Base-by-base conservation (phyloP, 2,797 vertebrate species). In the Limnodromus scolopaceus region DNA sequence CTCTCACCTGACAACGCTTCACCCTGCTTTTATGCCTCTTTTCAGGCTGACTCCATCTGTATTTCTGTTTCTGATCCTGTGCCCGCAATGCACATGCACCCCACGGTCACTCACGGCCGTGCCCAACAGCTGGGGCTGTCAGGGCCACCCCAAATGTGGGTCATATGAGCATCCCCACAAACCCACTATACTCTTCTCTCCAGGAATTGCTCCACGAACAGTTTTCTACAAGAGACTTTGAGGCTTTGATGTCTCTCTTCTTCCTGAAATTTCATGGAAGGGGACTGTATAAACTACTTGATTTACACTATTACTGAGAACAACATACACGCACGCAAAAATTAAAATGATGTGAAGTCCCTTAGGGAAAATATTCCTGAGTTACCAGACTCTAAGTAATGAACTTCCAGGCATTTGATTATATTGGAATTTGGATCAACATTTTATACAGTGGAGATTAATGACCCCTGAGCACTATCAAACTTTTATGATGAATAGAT, bases 21-120 rank as follows among this genome's bases (percentile, higher is more conserved):
- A 7, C 16, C 19, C 11, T 60, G 36, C 5, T 32, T 28, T 57
- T 6, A 2, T 9, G 30, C 4, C 7, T 48, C 28, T 60, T 32
- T 13, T 58, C 51, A 24, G n/a, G 10, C 6, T 60, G 53, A 0
- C 2, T 81, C 13, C 4, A 17, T 23, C 2, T 0, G 6, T n/a
- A 4, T 39, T 91, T 70, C 43, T 77, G 0, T 24, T 53, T 43
- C 34, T 49, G n/a, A 4, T 25, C 7, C n/a, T 19, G 14, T 25
- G 3, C 11, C 9, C 22, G 6, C 11, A 18, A 8, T 0, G 3
- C 8, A 10, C 10, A 1, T 0, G 0, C 3, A 0, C 8, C 11
- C n/a, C 2, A 1, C 0, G 2, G 4, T 6, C 4, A 4, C 8
- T 39, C 11, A 51, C 0, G 0, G 13, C 25, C 38, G 4, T 43